Evolutionary conservation across 1,140 invertebrate species (phyloP), one percentile per base, ranked within the genome.

Genomic region (Drosophila rufa): DNA sequence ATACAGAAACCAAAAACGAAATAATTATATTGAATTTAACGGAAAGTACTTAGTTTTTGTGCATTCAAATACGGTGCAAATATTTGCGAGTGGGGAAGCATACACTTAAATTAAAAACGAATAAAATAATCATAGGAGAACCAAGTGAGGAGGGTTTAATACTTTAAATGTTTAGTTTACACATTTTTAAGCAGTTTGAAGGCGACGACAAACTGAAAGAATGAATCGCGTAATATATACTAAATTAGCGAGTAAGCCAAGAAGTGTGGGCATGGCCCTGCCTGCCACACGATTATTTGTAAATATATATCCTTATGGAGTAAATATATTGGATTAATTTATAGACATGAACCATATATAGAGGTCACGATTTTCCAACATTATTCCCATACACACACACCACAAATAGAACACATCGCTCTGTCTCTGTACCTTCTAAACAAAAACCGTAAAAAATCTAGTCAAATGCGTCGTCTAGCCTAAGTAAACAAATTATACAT

Each of bases 371-470:
- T 27, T 74, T 58, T 40, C n/a, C 42, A 56, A 22, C n/a, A 27
- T 57, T 57, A 30, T 55, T 47, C 25, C 64, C 33, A 25, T 15
- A 55, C 14, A 55, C 36, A 59, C 43, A 40, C 55, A 56, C 47
- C 51, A 19, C 46, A 53, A 62, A 56, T 51, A 59, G 47, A 42
- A 46, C 22, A 43, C 40, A 68, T 45, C 43, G 42, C 22, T 76
- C 75, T 59, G 46, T 47, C 84, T 89, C 85, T 89, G 84, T 89
- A 89, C 84, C 84, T 89, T 89, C 84, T 83, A 57, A 80, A 87
- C 45, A 70, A 73, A 77, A 61, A 71, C 46, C 42, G 50, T 47
- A 56, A 57, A 68, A 67, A 68, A 61, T 73, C 66, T 89, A 89
- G 85, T 62, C 55, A 79, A 89, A 84, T 89, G 69, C 70, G 68